Evolutionary conservation across 2,888 invertebrate species (phyloP).

Genomic region (Cataglyphis rosenhaueri): DNA sequence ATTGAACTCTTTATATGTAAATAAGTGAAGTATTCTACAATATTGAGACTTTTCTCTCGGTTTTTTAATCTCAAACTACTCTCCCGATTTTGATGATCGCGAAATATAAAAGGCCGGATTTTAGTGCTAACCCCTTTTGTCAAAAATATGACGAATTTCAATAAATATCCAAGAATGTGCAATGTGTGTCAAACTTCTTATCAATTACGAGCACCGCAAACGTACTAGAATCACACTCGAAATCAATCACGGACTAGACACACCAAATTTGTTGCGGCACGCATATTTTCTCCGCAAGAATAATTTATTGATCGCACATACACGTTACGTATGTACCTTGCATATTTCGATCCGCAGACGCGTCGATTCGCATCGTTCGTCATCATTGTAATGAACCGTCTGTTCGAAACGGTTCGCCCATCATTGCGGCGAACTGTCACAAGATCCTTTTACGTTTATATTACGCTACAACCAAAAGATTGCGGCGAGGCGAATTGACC

Average conservation of each 20-base stretch:
- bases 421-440: constrained; percentile 28
- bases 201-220: background rate
- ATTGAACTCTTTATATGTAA: background rate
- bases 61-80: background rate
- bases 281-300: constrained; percentile 66
- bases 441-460: background rate
- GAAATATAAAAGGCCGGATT: background rate
- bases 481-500: constrained; percentile 45
- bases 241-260: background rate
- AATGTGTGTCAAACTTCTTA: background rate
- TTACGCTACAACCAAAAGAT: background rate
- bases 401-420: constrained; percentile 20
- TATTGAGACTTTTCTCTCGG: too few relatives aligned
- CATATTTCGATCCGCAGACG: constrained; percentile 73
- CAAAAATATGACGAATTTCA: background rate
- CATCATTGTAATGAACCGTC: constrained; percentile 30
- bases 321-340: constrained; percentile 74
- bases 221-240: background rate
- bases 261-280: background rate
- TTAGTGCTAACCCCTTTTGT: background rate
- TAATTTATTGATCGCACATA: constrained; percentile 80
- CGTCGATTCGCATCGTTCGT: constrained; percentile 50
- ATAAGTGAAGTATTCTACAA: background rate
- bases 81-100: background rate
- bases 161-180: background rate